Base-by-base conservation (phyloP, 1,140 invertebrate genomes). In the Lasioglossum albipes region DNA sequence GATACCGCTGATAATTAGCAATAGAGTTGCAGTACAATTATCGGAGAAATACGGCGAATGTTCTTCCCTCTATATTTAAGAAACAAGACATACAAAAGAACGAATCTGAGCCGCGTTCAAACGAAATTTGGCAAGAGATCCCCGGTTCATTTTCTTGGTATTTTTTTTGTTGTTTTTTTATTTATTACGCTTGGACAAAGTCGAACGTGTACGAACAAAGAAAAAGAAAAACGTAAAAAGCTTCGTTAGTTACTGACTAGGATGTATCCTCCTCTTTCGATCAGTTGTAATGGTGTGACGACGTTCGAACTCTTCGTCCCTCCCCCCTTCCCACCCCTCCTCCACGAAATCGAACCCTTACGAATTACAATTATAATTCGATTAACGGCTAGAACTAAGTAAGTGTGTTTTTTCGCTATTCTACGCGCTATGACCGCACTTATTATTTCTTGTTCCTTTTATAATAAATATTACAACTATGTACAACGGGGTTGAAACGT, bases 381-480 rank as follows among this genome's bases (percentile, higher is more conserved):
- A 84, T 86, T 83, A 84, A 84, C 70, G 77, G 73, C 84, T 88
- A 88, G 67, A 83, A 59, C 85, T 88, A 88, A 81, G 73, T 73
- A 88, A 81, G 73, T 73, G 61, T 77, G 62, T 64, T 57, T 20
- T 27, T 57, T 20, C 67, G 71, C 75, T 88, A 88, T 75, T 81
- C 36, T 59, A 92, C 75, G 83, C 80, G 79, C 85, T 91, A 89
- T 41, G 45, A 73, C 85, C 76, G 65, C 77, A 74, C 68, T 75
- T 72, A 75, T 61, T 79, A 36, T 20, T 59, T 69, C 81, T 79
- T 83, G 83, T 74, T 82, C 70, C 87, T 84, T 87, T 88, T 84
- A 54, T 54, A 92, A 93, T 93, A 93, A 92, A 93, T 92, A 92
- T 93, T 93, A 93, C 92, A 93, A 91, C 82, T 93, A 93, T 93